phyloP scores from a whole-genome alignment of 2,888 invertebrate species.

The Diarsia brunnea region DNA sequence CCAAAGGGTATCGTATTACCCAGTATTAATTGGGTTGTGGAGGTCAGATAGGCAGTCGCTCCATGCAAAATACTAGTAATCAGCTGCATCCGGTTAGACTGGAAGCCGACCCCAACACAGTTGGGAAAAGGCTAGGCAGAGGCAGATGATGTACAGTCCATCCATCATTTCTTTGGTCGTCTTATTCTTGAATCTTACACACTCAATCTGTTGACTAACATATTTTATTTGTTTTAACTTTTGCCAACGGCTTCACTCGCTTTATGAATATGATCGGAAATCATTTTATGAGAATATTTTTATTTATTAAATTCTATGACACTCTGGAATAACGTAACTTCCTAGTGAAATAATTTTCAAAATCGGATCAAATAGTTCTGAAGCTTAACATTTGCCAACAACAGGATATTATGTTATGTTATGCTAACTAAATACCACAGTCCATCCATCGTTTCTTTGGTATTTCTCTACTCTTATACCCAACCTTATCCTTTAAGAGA shows the following conservation, averaged over 20 bases:
- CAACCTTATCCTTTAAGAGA: neutral
- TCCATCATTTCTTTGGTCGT: neutral
- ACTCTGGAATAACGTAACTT: neutral
- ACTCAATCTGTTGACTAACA: neutral
- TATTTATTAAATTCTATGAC: neutral
- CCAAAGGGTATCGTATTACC: no score
- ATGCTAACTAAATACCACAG: no score
- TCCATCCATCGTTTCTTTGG: no score
- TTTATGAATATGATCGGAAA: neutral
- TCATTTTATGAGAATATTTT: neutral
- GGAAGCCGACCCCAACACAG: no score
- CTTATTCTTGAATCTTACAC: neutral
- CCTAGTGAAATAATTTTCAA: neutral
- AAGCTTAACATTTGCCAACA: neutral
- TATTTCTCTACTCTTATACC: no score
- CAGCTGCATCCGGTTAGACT: no score
- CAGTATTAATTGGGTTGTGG: no score
- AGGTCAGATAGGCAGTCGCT: no score
- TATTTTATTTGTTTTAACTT: neutral
- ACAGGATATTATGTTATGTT: neutral
- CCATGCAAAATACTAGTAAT: no score
- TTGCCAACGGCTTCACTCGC: neutral
- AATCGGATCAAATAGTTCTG: neutral
- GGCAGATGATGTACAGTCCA: neutral
- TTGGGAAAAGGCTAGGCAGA: no score